These are phyloP conservation scores for Telmatochromis sp. DNA, from an alignment of 2,113 vertebrate species.

Conservation along the genomic window DNA sequence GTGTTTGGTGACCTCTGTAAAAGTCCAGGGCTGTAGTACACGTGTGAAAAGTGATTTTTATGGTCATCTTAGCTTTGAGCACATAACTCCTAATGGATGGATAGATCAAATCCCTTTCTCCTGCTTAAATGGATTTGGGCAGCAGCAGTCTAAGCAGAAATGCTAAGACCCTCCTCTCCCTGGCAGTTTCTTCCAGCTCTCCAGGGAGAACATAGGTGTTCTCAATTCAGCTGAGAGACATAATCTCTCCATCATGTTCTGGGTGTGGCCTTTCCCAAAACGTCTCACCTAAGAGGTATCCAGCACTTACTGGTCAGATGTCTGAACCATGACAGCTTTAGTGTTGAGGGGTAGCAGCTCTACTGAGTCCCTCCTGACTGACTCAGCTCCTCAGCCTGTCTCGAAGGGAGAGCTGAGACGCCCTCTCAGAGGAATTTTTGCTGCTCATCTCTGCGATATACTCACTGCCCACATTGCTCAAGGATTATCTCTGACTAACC, in stretches of 20 bases:
- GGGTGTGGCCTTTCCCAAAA: background rate
- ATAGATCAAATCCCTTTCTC: background rate
- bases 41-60: background rate
- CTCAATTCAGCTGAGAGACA: background rate
- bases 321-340: background rate
- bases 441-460: background rate
- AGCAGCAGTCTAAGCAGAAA: background rate
- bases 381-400: background rate
- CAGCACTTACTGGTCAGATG: background rate
- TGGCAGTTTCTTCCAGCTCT: background rate
- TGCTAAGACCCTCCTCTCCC: background rate
- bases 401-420: background rate
- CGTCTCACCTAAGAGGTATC: fast-evolving
- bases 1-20: background rate
- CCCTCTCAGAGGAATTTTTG: background rate
- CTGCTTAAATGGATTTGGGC: background rate
- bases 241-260: background rate
- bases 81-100: background rate
- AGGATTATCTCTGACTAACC: background rate
- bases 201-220: background rate
- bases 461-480: background rate
- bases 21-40: background rate
- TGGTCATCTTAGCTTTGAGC: background rate
- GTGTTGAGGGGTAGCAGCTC: background rate
- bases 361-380: background rate